Evolutionary conservation across 2,888 invertebrate species (phyloP).

Genomic region (Epinotia bilunana): DNA sequence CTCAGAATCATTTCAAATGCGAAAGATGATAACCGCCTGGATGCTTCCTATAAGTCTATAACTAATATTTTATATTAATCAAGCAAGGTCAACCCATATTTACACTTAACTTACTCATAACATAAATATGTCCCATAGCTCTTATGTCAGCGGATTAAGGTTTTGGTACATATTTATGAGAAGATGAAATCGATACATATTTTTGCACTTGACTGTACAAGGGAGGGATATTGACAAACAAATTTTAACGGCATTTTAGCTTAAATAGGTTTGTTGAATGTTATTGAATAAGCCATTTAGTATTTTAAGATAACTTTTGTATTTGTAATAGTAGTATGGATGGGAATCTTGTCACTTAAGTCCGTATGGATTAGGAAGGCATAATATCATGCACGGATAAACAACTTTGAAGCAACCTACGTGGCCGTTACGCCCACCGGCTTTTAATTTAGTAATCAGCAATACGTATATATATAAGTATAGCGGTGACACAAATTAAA

Average conservation of each 20-base stretch:
- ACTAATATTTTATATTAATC: background rate
- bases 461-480: background rate
- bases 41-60: background rate
- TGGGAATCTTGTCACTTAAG: background rate
- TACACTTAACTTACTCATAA: too few species aligned
- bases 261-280: too few species aligned
- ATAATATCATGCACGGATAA: constrained; percentile 37
- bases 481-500: constrained; percentile 38
- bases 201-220: too few species aligned
- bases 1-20: background rate
- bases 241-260: too few species aligned
- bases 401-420: constrained; percentile 38
- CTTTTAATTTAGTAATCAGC: constrained; percentile 40
- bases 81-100: too few species aligned
- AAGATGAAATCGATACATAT: too few species aligned
- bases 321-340: background rate
- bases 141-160: too few species aligned
- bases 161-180: too few species aligned
- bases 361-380: background rate
- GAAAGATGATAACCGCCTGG: background rate
- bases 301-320: background rate
- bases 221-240: too few species aligned
- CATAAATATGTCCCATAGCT: too few species aligned
- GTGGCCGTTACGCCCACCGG: constrained; percentile 41
- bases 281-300: too few species aligned